Base-by-base conservation (phyloP, 2,888 invertebrate genomes). In the Plagodis dolabraria region DNA sequence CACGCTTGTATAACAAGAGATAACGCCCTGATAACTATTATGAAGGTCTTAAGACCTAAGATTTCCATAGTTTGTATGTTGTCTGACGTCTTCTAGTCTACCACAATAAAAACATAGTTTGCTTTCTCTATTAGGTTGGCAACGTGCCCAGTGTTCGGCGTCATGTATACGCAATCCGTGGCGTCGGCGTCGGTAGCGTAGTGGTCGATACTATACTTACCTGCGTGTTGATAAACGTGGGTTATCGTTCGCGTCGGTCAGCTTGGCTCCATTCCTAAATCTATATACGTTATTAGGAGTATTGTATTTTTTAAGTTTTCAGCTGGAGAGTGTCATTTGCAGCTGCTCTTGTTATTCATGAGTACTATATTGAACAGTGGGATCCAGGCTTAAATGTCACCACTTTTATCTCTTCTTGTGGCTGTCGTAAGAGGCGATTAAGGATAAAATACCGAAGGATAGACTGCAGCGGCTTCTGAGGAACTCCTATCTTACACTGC, bases 121-220 rank as follows among this genome's bases (percentile, higher is more conserved):
- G 63, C 67, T 69, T 69, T 70, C 72, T 66, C 69, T 69, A 64
- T 64, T 64, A 56, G 35, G 53, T 60, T 73, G 75, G 75, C 68
- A 33, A 6, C 36, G 6, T 54, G 74, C 75, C 75, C 61, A 55
- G 46, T 42, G 6, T 36, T 40, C 38, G 42, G 52, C 65, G 69
- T 67, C 60, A 63, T 59, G 34, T 47, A 60, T 53, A 63, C 58
- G 61, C 50, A 57, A 12, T 33, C 12, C 47, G 47, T 44, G 47
- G 58, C 58, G 64, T 53, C 22, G 48, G 46, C 35, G 35, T 35
- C 33, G 43, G 46, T 38, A 48, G 55, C 58, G 60, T 53, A n/a
- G n/a, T 22, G 47, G 50, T 54, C 46, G 48, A 40, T 38, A 55
- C 51, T 36, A 64, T 45, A 60, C 67, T 64, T 67, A 57, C n/a